Base-by-base conservation (phyloP, 2,113 vertebrate species). In the Hemichromis elongatus region DNA sequence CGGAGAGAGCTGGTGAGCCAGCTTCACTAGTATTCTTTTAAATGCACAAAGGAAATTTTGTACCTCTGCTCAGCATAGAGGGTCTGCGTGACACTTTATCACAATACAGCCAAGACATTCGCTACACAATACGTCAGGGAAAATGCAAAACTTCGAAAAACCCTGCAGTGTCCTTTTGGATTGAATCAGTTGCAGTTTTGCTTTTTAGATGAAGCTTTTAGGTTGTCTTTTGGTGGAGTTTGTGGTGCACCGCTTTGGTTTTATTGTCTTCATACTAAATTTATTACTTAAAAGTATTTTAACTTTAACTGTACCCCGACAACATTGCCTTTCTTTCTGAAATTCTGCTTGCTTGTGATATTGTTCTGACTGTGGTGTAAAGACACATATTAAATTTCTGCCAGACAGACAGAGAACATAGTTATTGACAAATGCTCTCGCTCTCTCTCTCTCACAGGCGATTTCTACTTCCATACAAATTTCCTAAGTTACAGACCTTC, bases 381-480 rank as follows among this genome's bases (percentile, higher is more conserved):
- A 12, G 24, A 30, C 16, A 73, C 26, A 47, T 14, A 42, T 70
- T 26, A 70, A 70, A 37, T 45, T 2, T 9, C 37, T 45, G 13
- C 21, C 63, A 68, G 63, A 68, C 8, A 68, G 37, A 68, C 35
- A 28, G 21, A 28, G 40, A 47, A 47, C 16, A 28, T 47, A 73
- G 28, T 28, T 26, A 47, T 47, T 70, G 21, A 26, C 40, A 70
- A 47, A 28, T 18, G 1, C 13, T 4, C 14, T 10, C 13, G 16
- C 13, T 26, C 0, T 40, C 61, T 40, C 11, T 21, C 3, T 63
- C 0, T 19, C 9, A 0, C n/a, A 40, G 0, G 19, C 35, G 40
- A 40, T 12, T 40, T 40, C 3, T 66, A 21, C 61, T 40, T 66
- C n/a, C 61, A 40, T 24, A 66, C n/a, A 40, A 40, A 68, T 40